Evolutionary conservation across 2,888 invertebrate species (phyloP), one percentile per base, ranked within the genome.

Genomic region (Mallateleia sp.): DNA sequence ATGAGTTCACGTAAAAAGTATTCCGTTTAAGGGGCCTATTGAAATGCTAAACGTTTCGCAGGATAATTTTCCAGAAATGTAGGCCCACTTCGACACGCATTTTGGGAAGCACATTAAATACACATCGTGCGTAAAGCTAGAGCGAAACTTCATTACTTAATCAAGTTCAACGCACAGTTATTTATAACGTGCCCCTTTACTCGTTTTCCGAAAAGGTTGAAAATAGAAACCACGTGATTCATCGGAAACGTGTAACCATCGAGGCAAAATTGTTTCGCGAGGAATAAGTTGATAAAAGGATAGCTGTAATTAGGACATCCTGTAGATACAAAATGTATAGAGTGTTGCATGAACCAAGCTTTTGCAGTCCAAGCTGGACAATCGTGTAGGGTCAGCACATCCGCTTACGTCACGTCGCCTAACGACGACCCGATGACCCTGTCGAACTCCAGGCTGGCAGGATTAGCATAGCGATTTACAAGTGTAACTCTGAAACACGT

Each of bases 401-500:
- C 95, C 95, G 94, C 91, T 94, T 93, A 93, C 94, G 94, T 94
- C 94, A 94, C 85, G 67, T 64, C 89, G 91, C 91, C 92, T 93
- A 93, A 93, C 87, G 79, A 54, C 89, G 92, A 92, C 93, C 93
- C 88, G 91, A 83, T 92, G 94, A 94, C 94, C 94, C 92, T 89
- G 89, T 84, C 92, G 93, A 94, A 93, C 93, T 92, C 90, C 87
- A 89, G 88, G 77, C 81, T 84, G 72, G 84, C 87, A 83, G 80
- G 82, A 94, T 94, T 93, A 93, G 87, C 94, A 94, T 94, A 91
- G 88, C 92, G 93, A 91, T 91, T 91, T 89, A 87, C 83, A 90
- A 89, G 88, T 90, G 89, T 88, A 88, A 87, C 88, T 71, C 67
- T 79, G 60, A 54, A 66, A 79, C 32, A 64, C 67, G 72, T 42